A percentile compares a stretch with the other conserved stretches of the same genome.
Conservation (phyloP, 2,113 vertebrate species). For the Oreochromis tanganicae region DNA sequence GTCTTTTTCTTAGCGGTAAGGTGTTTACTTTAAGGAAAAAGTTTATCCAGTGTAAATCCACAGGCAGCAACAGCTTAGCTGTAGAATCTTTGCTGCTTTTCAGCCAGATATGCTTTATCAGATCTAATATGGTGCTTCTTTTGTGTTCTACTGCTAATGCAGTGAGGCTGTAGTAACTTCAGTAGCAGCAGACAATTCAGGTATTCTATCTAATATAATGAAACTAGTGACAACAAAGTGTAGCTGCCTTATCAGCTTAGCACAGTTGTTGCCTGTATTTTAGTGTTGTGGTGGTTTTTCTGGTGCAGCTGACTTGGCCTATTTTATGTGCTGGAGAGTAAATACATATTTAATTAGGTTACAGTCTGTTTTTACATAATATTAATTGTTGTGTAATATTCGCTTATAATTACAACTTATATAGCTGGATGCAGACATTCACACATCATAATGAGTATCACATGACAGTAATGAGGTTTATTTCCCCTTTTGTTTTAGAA, state of each 20-base stretch:
- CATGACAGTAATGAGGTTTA: neutral
- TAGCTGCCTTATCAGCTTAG: neutral
- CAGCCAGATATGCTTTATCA: conserved; percentile 11
- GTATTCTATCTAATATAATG: neutral
- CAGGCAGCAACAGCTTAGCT: conserved; percentile 9
- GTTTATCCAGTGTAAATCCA: conserved; percentile 24
- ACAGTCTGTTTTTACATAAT: neutral
- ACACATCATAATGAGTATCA: neutral
- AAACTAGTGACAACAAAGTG: neutral
- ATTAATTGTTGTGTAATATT: neutral
- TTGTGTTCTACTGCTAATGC: conserved; percentile 8
- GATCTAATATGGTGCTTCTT: neutral
- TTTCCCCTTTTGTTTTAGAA: neutral
- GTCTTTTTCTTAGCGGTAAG: neutral
- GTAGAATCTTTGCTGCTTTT: conserved; percentile 1
- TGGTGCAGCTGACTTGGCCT: neutral
- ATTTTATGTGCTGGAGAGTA: neutral
- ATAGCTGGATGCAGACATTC: neutral
- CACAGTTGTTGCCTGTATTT: neutral
- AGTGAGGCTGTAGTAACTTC: neutral
- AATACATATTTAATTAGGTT: neutral
- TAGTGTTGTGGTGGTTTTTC: neutral
- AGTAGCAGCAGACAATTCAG: neutral
- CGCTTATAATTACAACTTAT: too few relatives aligned
- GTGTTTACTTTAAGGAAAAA: neutral